A percentile compares a stretch with the other conserved stretches of the same genome.
phyloP scores from a whole-genome alignment of 2,113 vertebrate genomes.

The Ammodytes marinus region DNA sequence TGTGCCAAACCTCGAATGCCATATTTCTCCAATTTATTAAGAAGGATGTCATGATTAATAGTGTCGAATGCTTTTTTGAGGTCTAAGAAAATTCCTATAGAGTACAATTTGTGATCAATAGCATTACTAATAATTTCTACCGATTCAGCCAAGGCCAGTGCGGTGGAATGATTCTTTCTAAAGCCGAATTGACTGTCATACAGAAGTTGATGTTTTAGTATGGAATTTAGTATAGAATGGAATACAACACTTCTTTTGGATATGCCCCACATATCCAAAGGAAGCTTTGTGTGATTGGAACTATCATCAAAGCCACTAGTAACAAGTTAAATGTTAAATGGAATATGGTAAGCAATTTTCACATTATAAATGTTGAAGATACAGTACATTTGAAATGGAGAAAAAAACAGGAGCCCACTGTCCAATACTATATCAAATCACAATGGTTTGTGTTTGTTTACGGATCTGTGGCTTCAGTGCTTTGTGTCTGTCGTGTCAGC shows the following conservation, averaged over 20 bases:
- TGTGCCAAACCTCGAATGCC: too few species aligned
- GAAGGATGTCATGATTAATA: too few species aligned
- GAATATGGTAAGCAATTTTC: background rate
- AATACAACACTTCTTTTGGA: slow-evolving; percentile 6
- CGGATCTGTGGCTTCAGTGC: slow-evolving; percentile 26
- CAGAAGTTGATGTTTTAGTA: too few species aligned
- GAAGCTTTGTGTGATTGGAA: background rate
- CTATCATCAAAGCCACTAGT: background rate
- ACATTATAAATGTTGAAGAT: background rate
- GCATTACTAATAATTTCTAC: too few species aligned
- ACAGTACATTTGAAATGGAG: background rate
- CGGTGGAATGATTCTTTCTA: too few species aligned
- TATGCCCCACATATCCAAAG: background rate
- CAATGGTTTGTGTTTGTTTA: slow-evolving; percentile 32
- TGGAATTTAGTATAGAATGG: too few species aligned
- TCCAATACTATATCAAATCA: slow-evolving; percentile 20
- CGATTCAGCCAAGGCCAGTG: too few species aligned
- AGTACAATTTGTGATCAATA: too few species aligned
- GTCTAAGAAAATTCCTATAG: too few species aligned
- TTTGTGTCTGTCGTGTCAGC: slow-evolving; percentile 35
- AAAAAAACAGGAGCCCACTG: slow-evolving; percentile 2
- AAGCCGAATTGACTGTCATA: too few species aligned
- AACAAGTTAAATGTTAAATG: background rate
- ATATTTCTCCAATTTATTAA: too few species aligned
- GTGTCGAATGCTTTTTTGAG: too few species aligned